These are phyloP conservation scores for Erythrolamprus reginae DNA, from an alignment of 2,113 vertebrate species.

Conservation along the genomic window DNA sequence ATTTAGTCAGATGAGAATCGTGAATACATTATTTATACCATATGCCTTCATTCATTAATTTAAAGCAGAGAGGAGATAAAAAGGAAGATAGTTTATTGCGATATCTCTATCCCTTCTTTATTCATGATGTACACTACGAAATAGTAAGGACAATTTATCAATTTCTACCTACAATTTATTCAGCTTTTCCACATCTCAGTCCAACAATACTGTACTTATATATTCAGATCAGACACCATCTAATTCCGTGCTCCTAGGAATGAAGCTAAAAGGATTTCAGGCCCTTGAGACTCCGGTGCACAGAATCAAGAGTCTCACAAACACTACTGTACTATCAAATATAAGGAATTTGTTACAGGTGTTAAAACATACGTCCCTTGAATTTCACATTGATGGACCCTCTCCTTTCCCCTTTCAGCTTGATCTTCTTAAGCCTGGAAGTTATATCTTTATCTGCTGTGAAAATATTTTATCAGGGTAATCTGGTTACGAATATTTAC, in stretches of 20 bases:
- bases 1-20: constrained; percentile 57
- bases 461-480: constrained; percentile 61
- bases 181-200: constrained; percentile 12
- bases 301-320: constrained; percentile 35
- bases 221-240: constrained; percentile 34
- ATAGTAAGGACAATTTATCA: constrained; percentile 20
- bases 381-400: constrained; percentile 40
- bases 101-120: not conserved
- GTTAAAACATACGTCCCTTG: constrained; percentile 34
- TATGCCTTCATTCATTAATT: not conserved
- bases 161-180: constrained; percentile 20
- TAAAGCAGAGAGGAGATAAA: constrained; percentile 19
- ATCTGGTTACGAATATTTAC: constrained; percentile 65
- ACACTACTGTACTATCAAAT: constrained; percentile 31
- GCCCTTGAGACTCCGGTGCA: constrained; percentile 25
- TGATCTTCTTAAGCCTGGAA: constrained; percentile 57
- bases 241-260: constrained; percentile 29
- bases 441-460: constrained; percentile 54
- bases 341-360: constrained; percentile 35
- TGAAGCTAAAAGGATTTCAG: constrained; percentile 38
- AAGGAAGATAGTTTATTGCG: constrained; percentile 12
- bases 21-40: constrained; percentile 46
- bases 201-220: constrained; percentile 26
- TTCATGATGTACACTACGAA: not conserved
- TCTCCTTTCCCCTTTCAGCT: constrained; percentile 50